phyloP scores from a whole-genome alignment of 1,140 invertebrate genomes.

The Zaprionus nigranus region DNA sequence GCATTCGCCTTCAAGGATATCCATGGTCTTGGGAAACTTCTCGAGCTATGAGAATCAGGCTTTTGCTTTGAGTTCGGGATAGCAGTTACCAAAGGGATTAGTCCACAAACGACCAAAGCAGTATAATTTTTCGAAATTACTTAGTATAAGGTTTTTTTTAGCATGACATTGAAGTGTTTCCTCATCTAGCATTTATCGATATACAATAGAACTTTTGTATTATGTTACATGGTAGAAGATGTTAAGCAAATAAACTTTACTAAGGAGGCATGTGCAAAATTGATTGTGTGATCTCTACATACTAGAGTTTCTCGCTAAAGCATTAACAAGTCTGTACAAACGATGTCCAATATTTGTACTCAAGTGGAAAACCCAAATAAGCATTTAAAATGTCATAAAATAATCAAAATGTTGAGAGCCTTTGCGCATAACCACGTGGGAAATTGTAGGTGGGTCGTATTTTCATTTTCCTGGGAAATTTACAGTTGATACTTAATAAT shows the following conservation, averaged over 20 bases:
- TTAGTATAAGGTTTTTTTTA: too few relatives aligned
- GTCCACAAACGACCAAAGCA: not conserved
- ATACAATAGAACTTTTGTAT: slow-evolving; percentile 64
- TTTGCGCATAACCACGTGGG: slow-evolving; percentile 13
- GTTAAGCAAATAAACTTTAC: slow-evolving; percentile 49
- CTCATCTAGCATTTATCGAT: slow-evolving; percentile 47
- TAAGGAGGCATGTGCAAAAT: not conserved
- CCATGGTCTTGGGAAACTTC: slow-evolving; percentile 79
- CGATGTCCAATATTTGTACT: slow-evolving; percentile 51
- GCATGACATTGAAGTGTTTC: too few relatives aligned
- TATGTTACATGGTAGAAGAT: slow-evolving; percentile 56
- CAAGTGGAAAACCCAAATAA: slow-evolving; percentile 39
- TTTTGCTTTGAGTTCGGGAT: slow-evolving; percentile 52
- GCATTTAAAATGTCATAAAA: slow-evolving; percentile 59
- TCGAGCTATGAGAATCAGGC: slow-evolving; percentile 74
- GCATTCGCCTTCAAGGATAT: slow-evolving; percentile 75
- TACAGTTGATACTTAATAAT: slow-evolving; percentile 72
- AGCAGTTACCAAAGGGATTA: slow-evolving; percentile 47
- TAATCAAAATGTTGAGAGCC: slow-evolving; percentile 34
- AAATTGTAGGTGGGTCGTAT: not conserved
- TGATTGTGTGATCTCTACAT: not conserved
- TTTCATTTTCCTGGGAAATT: slow-evolving; percentile 54
- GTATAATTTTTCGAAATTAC: not conserved
- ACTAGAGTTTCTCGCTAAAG: not conserved
- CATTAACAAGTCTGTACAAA: not conserved